Conservation (phyloP, 2,888 invertebrate genomes). For the Biston betularia region DNA sequence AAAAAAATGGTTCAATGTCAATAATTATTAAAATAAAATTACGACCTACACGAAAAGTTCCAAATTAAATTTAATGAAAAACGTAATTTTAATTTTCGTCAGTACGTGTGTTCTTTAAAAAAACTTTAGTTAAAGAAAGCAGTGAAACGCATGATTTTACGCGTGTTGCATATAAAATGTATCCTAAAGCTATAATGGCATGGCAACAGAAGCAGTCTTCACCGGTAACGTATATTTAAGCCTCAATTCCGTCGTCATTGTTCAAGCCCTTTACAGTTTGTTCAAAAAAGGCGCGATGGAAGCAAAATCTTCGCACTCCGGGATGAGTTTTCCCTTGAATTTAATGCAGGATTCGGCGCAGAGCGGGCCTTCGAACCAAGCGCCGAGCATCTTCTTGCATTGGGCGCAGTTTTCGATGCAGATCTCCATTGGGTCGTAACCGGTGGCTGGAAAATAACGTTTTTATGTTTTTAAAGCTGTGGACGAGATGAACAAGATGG, state of each 20-base stretch:
- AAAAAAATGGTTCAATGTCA: too few relatives aligned
- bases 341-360: conserved; percentile 95
- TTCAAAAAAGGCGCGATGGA: conserved; percentile 93
- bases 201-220: background rate
- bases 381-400: conserved; percentile 95
- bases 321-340: conserved; percentile 93
- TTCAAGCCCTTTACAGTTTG: conserved; percentile 58
- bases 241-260: background rate
- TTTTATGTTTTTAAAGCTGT: background rate
- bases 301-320: conserved; percentile 93
- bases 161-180: too few relatives aligned
- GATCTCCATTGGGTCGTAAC: conserved; percentile 87
- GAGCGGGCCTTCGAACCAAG: conserved; percentile 94
- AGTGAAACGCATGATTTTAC: too few relatives aligned
- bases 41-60: too few relatives aligned
- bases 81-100: too few relatives aligned
- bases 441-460: conserved; percentile 63
- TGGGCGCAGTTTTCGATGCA: conserved; percentile 96
- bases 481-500: background rate
- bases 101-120: too few relatives aligned
- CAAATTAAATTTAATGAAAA: too few relatives aligned
- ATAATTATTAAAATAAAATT: too few relatives aligned
- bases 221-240: background rate
- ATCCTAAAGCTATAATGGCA: conserved; percentile 1
- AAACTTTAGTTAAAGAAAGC: too few relatives aligned